A percentile compares a stretch with the other conserved stretches of the same genome.
Conservation (phyloP, 2,888 invertebrate genomes). For the Dryobota labecula region DNA sequence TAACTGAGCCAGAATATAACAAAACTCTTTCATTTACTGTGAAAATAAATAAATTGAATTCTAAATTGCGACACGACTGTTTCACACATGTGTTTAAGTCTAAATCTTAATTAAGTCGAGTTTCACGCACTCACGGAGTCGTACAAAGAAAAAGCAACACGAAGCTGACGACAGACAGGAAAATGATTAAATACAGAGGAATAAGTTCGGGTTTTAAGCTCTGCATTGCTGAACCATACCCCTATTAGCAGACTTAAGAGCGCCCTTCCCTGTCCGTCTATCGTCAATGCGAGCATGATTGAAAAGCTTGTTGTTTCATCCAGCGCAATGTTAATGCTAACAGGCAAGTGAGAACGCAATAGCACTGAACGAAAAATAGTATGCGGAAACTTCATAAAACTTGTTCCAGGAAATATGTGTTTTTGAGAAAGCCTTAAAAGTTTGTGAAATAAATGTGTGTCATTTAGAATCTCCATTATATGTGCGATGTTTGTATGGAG, state of each 20-base stretch:
- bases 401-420: too few relatives aligned
- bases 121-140: slow-evolving; percentile 38
- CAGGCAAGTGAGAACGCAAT: too few relatives aligned
- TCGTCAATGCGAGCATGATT: too few relatives aligned
- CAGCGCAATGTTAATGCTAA: too few relatives aligned
- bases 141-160: slow-evolving; percentile 17
- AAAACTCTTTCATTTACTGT: not conserved
- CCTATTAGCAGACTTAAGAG: not conserved
- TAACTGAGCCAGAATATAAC: not conserved
- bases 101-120: slow-evolving; percentile 46
- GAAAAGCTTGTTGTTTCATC: too few relatives aligned
- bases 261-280: too few relatives aligned
- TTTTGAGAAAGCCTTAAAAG: too few relatives aligned
- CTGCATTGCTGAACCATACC: not conserved
- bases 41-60: slow-evolving; percentile 33
- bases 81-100: slow-evolving; percentile 27
- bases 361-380: too few relatives aligned
- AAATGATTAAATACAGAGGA: not conserved
- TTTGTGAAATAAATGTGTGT: too few relatives aligned
- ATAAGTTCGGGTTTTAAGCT: not conserved
- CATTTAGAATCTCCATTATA: too few relatives aligned
- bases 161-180: not conserved
- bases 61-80: slow-evolving; percentile 27
- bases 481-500: too few relatives aligned
- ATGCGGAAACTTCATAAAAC: too few relatives aligned